Percentiles rank a stretch among this genome's conserved stretches.
These are phyloP conservation scores for Peucedramus taeniatus DNA, from an alignment of 2,113 vertebrate genomes.

Conservation along the genomic window DNA sequence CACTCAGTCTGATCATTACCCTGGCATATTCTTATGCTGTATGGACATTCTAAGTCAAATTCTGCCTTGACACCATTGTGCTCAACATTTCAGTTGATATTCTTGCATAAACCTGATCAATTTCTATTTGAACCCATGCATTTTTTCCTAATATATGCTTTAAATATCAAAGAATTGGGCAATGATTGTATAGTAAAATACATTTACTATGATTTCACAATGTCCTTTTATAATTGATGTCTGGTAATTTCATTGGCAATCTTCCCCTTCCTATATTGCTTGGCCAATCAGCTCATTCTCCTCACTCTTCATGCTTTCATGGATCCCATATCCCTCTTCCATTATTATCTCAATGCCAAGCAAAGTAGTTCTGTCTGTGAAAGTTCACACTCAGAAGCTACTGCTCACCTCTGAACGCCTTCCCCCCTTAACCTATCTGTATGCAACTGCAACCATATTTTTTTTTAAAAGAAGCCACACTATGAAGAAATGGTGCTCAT, in stretches of 20 bases:
- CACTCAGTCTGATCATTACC: background rate
- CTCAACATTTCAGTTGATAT: background rate
- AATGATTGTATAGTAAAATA: background rate
- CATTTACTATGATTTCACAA: background rate
- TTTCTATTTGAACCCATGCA: background rate
- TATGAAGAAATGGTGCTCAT: background rate
- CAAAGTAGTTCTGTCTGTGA: background rate
- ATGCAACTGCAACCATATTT: background rate
- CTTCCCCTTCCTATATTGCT: background rate
- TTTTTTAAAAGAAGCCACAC: background rate
- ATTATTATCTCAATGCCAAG: background rate
- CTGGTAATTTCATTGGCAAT: background rate
- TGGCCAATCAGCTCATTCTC: background rate
- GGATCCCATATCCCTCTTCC: background rate
- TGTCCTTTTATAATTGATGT: background rate
- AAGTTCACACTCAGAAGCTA: background rate
- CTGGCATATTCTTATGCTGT: background rate
- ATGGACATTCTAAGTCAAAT: background rate
- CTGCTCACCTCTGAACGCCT: background rate
- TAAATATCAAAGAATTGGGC: background rate
- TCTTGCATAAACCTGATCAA: background rate
- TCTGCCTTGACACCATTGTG: background rate
- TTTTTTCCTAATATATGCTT: background rate
- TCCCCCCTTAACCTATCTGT: background rate
- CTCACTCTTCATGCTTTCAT: background rate